phyloP scores from a whole-genome alignment of 2,113 vertebrate species.

The Catharus bicknelli region DNA sequence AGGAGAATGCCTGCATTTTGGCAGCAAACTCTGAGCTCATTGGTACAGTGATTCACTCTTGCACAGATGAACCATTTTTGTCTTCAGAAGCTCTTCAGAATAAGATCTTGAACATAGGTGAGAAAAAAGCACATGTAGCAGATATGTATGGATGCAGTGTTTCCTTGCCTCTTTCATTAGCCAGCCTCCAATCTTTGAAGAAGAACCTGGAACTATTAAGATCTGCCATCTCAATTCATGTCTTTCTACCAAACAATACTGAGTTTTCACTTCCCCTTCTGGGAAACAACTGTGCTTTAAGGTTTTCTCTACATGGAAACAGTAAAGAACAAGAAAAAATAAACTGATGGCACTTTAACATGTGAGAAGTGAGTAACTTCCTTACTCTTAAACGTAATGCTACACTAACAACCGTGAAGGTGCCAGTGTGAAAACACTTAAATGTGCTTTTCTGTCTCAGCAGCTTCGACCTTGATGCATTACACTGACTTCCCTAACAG shows the following conservation, averaged over 20 bases:
- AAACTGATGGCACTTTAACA: neutral
- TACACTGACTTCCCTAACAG: neutral
- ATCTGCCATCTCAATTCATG: neutral
- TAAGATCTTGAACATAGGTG: slow-evolving; percentile 85
- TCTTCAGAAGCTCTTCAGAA: slow-evolving; percentile 73
- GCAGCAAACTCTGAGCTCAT: slow-evolving; percentile 77
- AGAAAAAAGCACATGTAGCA: neutral
- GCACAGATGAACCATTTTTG: slow-evolving; percentile 88
- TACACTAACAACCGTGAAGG: neutral
- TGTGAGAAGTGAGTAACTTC: neutral
- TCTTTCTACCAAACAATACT: neutral
- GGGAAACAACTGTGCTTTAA: neutral
- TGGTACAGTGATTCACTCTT: slow-evolving; percentile 84
- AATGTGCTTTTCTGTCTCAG: neutral
- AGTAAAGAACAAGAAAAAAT: neutral
- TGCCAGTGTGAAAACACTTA: neutral
- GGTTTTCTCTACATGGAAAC: neutral
- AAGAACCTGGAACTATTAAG: neutral
- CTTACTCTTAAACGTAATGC: neutral
- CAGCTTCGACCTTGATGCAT: neutral
- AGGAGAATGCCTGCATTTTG: slow-evolving; percentile 86
- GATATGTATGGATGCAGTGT: neutral
- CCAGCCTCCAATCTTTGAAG: neutral
- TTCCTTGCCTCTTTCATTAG: neutral
- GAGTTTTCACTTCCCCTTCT: neutral